Conservation (phyloP, 2,888 invertebrate genomes). For the Sinodicranocentrus sp. region DNA sequence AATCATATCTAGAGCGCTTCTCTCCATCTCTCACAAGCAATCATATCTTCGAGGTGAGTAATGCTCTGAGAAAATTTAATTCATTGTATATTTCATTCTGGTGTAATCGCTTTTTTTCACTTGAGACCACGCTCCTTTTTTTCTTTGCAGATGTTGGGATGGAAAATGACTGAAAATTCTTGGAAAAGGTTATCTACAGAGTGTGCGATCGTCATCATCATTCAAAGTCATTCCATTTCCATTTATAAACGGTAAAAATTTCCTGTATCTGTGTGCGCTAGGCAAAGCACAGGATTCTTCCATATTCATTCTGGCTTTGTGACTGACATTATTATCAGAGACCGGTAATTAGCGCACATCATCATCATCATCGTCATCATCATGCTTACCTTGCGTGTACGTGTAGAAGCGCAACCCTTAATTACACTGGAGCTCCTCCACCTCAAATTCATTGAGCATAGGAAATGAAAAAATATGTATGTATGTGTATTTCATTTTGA, state of each 20-base stretch:
- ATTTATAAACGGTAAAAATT: background rate
- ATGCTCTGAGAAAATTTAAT: background rate
- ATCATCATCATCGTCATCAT: conserved; percentile 11
- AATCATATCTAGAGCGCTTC: background rate
- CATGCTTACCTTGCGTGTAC: conserved; percentile 3
- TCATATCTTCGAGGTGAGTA: background rate
- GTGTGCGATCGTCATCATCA: conserved; percentile 26
- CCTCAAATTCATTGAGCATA: no score
- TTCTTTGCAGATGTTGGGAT: no score
- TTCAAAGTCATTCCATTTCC: conserved; percentile 50
- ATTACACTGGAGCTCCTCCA: background rate
- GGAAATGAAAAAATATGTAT: no score
- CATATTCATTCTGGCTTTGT: background rate
- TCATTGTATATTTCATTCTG: background rate
- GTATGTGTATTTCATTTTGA: no score
- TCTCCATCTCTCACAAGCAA: background rate
- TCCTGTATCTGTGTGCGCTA: background rate
- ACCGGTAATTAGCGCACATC: conserved; percentile 60
- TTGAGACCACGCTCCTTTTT: background rate
- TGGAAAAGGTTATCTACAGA: background rate
- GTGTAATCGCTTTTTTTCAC: background rate
- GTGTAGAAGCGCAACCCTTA: conserved; percentile 18
- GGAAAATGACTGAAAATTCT: background rate
- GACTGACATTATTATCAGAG: conserved; percentile 51
- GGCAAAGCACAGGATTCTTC: background rate